Percentiles rank a stretch among this genome's conserved stretches.
Evolutionary conservation across 2,888 invertebrate genomes (phyloP).

Genomic region (Hydroisotoma schaefferi): DNA sequence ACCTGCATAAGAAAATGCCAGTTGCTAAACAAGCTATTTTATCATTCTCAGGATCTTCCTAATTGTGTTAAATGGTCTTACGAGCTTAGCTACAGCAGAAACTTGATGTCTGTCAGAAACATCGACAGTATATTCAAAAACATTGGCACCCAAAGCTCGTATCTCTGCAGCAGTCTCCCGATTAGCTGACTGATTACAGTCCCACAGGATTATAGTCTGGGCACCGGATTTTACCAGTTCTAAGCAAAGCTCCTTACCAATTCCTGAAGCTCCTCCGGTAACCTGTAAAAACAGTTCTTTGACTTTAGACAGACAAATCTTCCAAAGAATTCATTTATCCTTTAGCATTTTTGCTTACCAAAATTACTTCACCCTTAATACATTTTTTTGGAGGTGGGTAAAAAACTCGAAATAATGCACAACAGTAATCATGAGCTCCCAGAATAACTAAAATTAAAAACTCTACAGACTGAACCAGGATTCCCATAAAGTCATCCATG

Average conservation of each 20-base stretch:
- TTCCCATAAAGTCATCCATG: neutral
- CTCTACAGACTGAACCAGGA: neutral
- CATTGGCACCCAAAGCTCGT: conserved; percentile 55
- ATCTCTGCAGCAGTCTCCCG: conserved; percentile 56
- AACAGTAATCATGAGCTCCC: neutral
- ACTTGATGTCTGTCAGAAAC: conserved; percentile 58
- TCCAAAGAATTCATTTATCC: neutral
- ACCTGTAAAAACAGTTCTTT: no score
- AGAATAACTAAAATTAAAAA: neutral
- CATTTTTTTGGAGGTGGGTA: conserved; percentile 24
- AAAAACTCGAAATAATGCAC: conserved; percentile 13
- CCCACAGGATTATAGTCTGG: conserved; percentile 64
- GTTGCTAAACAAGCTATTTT: neutral
- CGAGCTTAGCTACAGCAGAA: conserved; percentile 20
- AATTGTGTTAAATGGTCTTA: neutral
- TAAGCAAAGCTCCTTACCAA: conserved; percentile 63
- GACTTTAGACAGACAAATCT: no score
- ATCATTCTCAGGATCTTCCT: neutral
- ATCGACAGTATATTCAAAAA: conserved; percentile 58
- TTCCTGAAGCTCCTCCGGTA: conserved; percentile 66
- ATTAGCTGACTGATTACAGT: conserved; percentile 60
- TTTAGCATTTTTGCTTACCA: conserved; percentile 21
- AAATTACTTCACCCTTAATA: conserved; percentile 31
- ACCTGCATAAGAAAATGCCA: conserved; percentile 60
- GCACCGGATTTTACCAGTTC: conserved; percentile 57